Evolutionary conservation across 2,797 vertebrate species (phyloP), one percentile per base, ranked within the genome.

Genomic region (Malacoraja senta): DNA sequence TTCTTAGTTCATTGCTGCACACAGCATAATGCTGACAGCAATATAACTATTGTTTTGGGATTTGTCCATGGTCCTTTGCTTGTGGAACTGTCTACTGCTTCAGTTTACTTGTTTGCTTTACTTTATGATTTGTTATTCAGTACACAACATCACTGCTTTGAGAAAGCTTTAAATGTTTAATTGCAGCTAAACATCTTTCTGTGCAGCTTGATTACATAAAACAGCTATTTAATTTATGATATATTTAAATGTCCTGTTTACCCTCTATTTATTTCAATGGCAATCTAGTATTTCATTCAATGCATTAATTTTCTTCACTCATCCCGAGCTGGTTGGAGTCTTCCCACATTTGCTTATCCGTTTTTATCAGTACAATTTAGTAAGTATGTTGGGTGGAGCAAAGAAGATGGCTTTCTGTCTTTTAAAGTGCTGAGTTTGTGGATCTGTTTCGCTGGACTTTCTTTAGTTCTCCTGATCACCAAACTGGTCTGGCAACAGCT

Each of bases 191-290:
- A 74, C 90, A 29, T 9, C 32, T 29, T 91, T 29, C 65, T n/a
- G 35, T 91, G 90, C 24, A 38, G 90, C 71, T 74, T 91, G 68
- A 91, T 91, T 74, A 91, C 21, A 74, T 38, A 74, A 91, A 53
- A 74, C 44, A 74, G 72, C 35, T 53, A 74, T 72, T 91, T 91
- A 91, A 53, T 71, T 74, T 19, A 72, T 71, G 21, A 24, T 74
- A 53, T 74, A 74, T 72, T 72, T 26, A 91, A 91, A 35, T 68
- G 65, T 44, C 21, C 32, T 29, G 21, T 72, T 44, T 74, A 26
- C 68, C 21, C 35, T 72, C 68, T 35, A 44, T 74, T 91, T 71
- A 26, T 13, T 53, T 44, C 21, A 53, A 44, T 91, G 61, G 71
- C 21, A 12, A 68, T 90, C 86, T 24, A 13, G 21, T n/a, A 17